Evolutionary conservation across 1,140 invertebrate genomes (phyloP), one percentile per base, ranked within the genome.

Genomic region (Parapsyche elsis): DNA sequence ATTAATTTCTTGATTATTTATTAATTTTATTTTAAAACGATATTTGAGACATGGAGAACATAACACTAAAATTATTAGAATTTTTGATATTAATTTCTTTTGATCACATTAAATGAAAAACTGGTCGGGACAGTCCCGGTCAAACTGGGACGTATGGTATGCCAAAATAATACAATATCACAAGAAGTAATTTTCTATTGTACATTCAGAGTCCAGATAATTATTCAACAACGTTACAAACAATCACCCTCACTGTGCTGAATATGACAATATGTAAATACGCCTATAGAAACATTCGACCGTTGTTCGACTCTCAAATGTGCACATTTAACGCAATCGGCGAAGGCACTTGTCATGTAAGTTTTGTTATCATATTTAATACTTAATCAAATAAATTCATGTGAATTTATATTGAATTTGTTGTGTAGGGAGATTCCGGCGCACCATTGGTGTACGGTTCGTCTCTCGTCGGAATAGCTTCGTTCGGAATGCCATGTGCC

Each of bases 251-350:
- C 38, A 79, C 57, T n/a, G 21, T 74, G 9, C 61, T 83, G 12
- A 49, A 84, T 76, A 10, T 76, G 0, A 21, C 75, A 10, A 71
- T 44, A n/a, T 83, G 82, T 38, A 76, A 75, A 53, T 83, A 74
- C 53, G 82, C 80, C 5, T 81, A 83, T 45, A 77, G 80, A 78
- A 81, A 81, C 21, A 71, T 81, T 19, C 71, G 80, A 26, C 7
- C 5, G 24, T 57, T 83, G 1, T 83, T 78, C 49, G 70, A 81
- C 10, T 67, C 78, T 9, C 82, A 83, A 75, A 7, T 93, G 16
- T 93, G 92, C 81, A 92, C 92, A 0, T 88, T 91, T 38, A 92
- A 91, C 0, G 89, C 89, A 78, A 82, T 83, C 21, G 91, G 91
- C 7, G 87, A 92, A 83, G 92, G 91, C 1, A 90, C 91, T 14